Evolutionary conservation across 2,797 vertebrate species (phyloP), one percentile per base, ranked within the genome.

Genomic region (Chrysocyon brachyurus): DNA sequence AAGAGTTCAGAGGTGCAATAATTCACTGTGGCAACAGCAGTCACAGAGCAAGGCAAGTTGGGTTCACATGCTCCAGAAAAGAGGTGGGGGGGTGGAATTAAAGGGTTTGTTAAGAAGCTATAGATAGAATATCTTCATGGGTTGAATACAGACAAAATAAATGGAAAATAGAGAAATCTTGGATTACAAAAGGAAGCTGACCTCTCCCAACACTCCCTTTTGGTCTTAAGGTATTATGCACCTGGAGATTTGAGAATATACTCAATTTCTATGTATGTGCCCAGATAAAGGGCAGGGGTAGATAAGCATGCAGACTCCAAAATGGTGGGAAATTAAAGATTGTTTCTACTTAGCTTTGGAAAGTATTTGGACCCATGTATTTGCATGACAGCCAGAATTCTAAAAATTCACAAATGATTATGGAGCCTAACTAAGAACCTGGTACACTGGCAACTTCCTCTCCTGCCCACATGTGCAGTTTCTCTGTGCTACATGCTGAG

Each of bases 1-100:
- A 97, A 95, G 97, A 98, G 90, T 95, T 97, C 96, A 95, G 63
- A 96, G 94, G 87, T 96, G 63, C 54, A 28, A 84, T 85, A 97
- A 98, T 98, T 98, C 92, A 40, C 96, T 94, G 96, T 87, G 94
- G 94, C 91, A 92, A 87, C 56, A 94, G 87, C 97, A 98, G 97
- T 94, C 97, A 85, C 89, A 97, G 97, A 95, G 97, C 96, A 98
- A 97, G 92, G 90, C 90, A 86, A 88, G 88, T 94, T 73, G 90
- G 87, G 31, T 81, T 98, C 66, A 87, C 91, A 96, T 96, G 95
- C 91, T 98, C 97, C 97, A 97, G 97, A 94, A 83, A 92, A 96
- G 40, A 46, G 40, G 40, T 46, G 40, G 6, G 40, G 6, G 40
- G 40, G 81, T 88, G 68, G 95, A 95, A 91, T 1, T 31, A 73